Conservation (phyloP, 2,888 invertebrate genomes). For the Coenonympha glycerion region DNA sequence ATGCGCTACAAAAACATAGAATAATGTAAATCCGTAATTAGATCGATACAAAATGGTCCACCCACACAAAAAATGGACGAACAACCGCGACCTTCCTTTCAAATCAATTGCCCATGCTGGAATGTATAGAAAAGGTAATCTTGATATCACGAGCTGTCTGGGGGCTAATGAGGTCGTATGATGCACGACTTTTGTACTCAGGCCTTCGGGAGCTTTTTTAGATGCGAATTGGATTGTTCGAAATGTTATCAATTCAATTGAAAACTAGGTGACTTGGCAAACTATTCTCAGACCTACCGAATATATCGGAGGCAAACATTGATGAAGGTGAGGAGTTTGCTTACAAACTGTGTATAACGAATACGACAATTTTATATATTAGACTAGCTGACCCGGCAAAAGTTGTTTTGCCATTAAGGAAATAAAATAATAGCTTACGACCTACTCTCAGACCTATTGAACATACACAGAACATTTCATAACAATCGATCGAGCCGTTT, state of each 20-base stretch:
- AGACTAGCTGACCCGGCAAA: too few species aligned
- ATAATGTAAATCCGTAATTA: conserved; percentile 4
- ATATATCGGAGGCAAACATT: too few species aligned
- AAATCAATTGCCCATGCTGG: conserved; percentile 38
- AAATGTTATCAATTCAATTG: background rate
- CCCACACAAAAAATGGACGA: conserved; percentile 24
- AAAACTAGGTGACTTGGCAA: too few species aligned
- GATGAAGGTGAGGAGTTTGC: too few species aligned
- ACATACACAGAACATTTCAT: too few species aligned
- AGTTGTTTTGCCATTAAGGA: too few species aligned
- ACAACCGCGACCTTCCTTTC: conserved; percentile 38
- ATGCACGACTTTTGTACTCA: conserved; percentile 27
- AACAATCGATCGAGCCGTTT: too few species aligned
- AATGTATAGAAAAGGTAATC: conserved; percentile 50
- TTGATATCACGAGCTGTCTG: conserved; percentile 49
- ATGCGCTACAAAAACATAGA: background rate
- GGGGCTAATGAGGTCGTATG: conserved; percentile 44
- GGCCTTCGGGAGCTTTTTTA: conserved; percentile 13
- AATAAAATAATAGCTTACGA: too few species aligned
- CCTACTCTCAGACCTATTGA: too few species aligned
- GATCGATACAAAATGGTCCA: conserved; percentile 9
- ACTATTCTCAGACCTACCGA: too few species aligned
- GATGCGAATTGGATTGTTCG: background rate
- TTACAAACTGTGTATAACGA: too few species aligned
- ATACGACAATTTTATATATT: too few species aligned